Percentiles rank a stretch among this genome's conserved stretches.
These are phyloP conservation scores for Mus pahari DNA, from an alignment of 2,113 vertebrate species.

Conservation along the genomic window DNA sequence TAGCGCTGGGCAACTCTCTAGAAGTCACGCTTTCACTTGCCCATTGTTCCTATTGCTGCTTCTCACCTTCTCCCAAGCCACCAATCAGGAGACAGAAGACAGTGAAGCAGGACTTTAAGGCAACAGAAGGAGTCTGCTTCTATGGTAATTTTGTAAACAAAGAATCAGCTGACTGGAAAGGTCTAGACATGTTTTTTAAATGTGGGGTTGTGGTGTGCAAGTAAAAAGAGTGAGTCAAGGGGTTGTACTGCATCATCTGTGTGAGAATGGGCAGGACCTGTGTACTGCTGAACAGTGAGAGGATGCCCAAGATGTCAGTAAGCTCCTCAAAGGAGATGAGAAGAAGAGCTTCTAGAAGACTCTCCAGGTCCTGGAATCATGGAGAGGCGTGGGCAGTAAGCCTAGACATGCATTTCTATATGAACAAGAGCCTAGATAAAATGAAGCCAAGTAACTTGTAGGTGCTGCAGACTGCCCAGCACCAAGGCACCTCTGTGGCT, in stretches of 20 bases:
- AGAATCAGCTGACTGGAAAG: neutral
- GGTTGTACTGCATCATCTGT: neutral
- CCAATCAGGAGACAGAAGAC: neutral
- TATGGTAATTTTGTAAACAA: neutral
- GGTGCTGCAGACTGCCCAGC: neutral
- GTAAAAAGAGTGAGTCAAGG: neutral
- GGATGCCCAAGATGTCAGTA: neutral
- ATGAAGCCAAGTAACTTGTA: neutral
- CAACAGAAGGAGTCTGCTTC: neutral
- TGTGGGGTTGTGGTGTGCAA: neutral
- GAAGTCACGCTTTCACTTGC: neutral
- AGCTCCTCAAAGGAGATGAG: neutral
- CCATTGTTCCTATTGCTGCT: neutral
- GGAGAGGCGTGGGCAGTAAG: rapidly evolving
- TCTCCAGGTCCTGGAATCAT: neutral
- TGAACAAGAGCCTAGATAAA: neutral
- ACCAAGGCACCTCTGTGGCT: rapidly evolving
- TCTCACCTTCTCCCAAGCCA: neutral
- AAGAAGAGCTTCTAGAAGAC: neutral
- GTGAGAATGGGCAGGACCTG: neutral
- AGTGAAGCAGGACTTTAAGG: neutral
- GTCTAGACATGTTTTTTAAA: neutral
- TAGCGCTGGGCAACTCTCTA: neutral
- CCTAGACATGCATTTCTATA: neutral
- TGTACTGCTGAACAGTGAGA: neutral